These are phyloP conservation scores for Steatornis caripensis DNA, from an alignment of 2,113 vertebrate species.

Conservation along the genomic window DNA sequence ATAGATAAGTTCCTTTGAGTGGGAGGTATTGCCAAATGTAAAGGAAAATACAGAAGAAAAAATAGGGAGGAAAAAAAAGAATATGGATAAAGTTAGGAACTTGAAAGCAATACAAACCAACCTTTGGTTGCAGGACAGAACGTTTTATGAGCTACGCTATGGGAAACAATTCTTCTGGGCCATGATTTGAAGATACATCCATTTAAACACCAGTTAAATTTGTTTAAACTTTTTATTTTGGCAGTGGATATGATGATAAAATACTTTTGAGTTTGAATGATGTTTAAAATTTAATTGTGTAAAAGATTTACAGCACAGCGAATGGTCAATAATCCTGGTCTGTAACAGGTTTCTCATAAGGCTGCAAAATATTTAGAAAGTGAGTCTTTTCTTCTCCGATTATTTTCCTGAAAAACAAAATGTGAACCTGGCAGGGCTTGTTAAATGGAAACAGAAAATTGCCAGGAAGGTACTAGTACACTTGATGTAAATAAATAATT, in stretches of 20 bases:
- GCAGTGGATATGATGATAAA: background rate
- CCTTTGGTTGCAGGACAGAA: background rate
- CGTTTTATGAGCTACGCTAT: background rate
- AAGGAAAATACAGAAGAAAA: background rate
- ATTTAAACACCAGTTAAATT: background rate
- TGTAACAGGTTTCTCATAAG: background rate
- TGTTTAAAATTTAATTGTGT: background rate
- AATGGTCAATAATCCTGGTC: background rate
- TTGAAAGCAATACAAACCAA: background rate
- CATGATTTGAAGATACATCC: background rate
- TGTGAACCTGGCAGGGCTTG: background rate
- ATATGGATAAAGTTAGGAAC: background rate
- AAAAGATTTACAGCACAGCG: background rate
- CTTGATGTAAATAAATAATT: background rate
- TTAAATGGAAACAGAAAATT: slow-evolving; percentile 1
- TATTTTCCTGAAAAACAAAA: background rate
- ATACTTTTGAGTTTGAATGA: background rate
- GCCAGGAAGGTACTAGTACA: background rate
- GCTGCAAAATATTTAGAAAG: background rate
- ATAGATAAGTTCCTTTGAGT: background rate
- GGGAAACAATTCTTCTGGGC: background rate
- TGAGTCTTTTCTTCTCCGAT: background rate
- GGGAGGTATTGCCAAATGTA: background rate
- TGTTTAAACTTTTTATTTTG: background rate
- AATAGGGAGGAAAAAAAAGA: background rate